Percentiles rank a stretch among this genome's conserved stretches.
Evolutionary conservation across 92 coral and sea anemone species (phyloP).

Genomic region (Bergia puertoricense): DNA sequence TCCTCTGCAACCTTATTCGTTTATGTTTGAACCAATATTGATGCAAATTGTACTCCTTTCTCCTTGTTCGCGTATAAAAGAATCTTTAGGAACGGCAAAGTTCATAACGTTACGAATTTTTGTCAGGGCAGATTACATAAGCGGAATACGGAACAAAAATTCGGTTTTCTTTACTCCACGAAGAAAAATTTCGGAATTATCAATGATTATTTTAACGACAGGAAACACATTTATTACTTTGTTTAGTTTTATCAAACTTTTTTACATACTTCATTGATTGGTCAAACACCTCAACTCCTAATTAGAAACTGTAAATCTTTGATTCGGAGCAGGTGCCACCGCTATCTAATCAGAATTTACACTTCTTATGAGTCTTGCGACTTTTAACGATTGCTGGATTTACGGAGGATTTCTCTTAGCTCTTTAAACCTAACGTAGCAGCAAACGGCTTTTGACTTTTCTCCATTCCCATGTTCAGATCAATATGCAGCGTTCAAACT

Average conservation of each 20-base stretch:
- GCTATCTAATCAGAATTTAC: neutral
- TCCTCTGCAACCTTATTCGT: neutral
- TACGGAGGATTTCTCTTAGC: neutral
- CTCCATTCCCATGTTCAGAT: neutral
- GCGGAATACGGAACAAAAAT: neutral
- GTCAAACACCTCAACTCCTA: conserved; percentile 7
- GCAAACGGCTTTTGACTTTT: neutral
- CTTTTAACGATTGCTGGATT: neutral
- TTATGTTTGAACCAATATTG: neutral
- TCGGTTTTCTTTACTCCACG: neutral
- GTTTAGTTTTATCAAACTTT: neutral
- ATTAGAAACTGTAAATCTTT: neutral
- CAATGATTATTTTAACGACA: conserved; percentile 10
- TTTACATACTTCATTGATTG: conserved; percentile 15
- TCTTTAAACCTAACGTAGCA: too few species aligned
- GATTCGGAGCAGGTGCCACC: conserved; percentile 3
- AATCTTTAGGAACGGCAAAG: neutral
- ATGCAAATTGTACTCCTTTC: neutral
- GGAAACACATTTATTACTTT: conserved; percentile 11
- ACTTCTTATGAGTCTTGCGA: neutral
- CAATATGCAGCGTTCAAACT: neutral
- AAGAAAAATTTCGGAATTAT: neutral
- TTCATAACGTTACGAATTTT: neutral
- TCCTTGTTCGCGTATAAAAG: neutral
- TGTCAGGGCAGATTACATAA: neutral